Evolutionary conservation across 2,888 invertebrate species (phyloP), one percentile per base, ranked within the genome.

Genomic region (Furcula furcula): DNA sequence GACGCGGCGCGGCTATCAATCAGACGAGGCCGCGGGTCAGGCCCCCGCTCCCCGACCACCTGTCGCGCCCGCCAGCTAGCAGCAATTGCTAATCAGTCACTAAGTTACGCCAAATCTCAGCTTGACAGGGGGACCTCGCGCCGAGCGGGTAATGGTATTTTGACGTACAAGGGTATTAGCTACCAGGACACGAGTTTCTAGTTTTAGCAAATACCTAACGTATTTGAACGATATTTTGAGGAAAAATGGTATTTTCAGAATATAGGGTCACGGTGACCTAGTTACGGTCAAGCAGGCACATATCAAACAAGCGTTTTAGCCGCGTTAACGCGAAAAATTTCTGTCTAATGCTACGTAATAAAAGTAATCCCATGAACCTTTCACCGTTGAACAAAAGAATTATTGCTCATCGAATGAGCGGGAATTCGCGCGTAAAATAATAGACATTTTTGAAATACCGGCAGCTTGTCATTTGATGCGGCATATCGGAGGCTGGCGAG

Each of bases 1-100:
- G 62, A 66, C 55, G 55, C 57, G 62, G 65, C 55, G 55, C 57
- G 65, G 69, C 71, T 74, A 82, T 82, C 79, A 81, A 84, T 82
- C 80, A 82, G 72, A 43, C 64, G 63, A 72, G 71, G 72, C 65
- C 72, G 67, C 69, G 76, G 78, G 81, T 78, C 84, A 76, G 76
- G 55, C 51, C 60, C 55, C 61, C 57, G 59, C 59, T 47, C 69
- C 70, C 74, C 77, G 75, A 77, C 83, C 79, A 82, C 85, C 86
- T 85, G 86, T 84, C 86, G 87, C 84, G 70, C 72, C 73, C 68
- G 70, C 69, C 74, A 75, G 69, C 74, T 71, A 72, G 65, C 74
- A 79, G 70, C 78, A 78, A 81, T 79, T 79, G 83, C 87, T 85
- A 86, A 86, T 86, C 87, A 87, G 86, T 86, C 86, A 86, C 83